phyloP scores from a whole-genome alignment of 2,113 vertebrate genomes.

The Megalops atlanticus region DNA sequence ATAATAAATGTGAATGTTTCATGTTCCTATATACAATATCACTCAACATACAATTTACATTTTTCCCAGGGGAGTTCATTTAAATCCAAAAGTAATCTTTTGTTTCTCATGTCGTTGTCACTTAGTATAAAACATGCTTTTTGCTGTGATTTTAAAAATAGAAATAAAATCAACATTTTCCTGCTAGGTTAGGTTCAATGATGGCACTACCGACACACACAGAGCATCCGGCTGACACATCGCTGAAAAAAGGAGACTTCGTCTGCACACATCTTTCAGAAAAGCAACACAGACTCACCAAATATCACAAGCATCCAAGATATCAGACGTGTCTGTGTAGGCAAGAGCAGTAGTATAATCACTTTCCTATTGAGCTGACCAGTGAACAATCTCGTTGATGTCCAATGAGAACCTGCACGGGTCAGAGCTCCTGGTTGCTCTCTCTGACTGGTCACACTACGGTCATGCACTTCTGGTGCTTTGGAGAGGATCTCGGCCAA shows the following conservation, averaged over 20 bases:
- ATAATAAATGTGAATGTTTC: neutral
- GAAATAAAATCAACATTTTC: neutral
- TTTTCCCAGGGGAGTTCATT: neutral
- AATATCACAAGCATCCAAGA: neutral
- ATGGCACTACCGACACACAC: too few species aligned
- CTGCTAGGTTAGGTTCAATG: too few species aligned
- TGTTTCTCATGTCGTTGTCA: neutral
- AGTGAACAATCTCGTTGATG: neutral
- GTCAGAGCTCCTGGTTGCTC: neutral
- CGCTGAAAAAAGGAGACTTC: neutral
- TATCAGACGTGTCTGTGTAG: neutral
- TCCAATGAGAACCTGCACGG: neutral
- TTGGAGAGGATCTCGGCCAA: neutral
- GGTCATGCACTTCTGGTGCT: neutral
- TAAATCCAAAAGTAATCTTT: neutral
- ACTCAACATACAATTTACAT: neutral
- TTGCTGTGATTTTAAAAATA: neutral
- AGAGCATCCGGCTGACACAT: neutral
- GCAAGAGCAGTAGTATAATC: too few species aligned
- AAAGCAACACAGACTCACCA: neutral
- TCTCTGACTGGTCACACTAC: neutral
- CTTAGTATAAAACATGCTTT: slow-evolving; percentile 1
- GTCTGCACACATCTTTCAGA: neutral
- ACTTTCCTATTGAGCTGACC: too few species aligned
- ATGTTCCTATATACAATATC: neutral